A percentile compares a stretch with the other conserved stretches of the same genome.
These are phyloP conservation scores for Anthoptus insignis DNA, from an alignment of 2,888 invertebrate genomes.

Conservation along the genomic window DNA sequence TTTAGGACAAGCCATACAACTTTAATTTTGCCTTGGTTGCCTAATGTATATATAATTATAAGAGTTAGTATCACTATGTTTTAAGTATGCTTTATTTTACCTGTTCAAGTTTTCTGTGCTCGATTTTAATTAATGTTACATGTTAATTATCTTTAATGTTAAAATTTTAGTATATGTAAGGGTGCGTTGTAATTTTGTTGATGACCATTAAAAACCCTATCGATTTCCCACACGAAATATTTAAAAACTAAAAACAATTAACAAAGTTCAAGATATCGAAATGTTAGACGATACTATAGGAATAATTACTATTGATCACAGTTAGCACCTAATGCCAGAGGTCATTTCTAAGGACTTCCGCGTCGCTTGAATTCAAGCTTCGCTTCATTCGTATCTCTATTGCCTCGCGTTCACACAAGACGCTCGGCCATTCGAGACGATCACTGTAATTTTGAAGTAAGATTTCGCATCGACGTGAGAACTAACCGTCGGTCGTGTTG, in stretches of 20 bases:
- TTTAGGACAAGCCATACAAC: too few species aligned
- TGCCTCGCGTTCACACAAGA: constrained; percentile 45
- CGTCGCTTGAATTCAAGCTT: constrained; percentile 48
- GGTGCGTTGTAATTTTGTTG: too few species aligned
- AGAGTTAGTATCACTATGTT: too few species aligned
- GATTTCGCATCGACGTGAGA: constrained; percentile 57
- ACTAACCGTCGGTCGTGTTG: constrained; percentile 55
- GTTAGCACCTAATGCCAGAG: constrained; percentile 69
- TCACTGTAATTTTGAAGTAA: constrained; percentile 56
- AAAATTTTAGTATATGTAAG: too few species aligned
- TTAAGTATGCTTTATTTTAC: too few species aligned
- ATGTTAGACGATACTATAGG: constrained; percentile 18
- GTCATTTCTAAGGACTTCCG: constrained; percentile 66
- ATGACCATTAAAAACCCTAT: neutral
- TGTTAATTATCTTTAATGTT: too few species aligned
- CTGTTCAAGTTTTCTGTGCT: too few species aligned
- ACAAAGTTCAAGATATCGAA: constrained; percentile 9
- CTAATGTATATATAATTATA: too few species aligned
- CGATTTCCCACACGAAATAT: constrained; percentile 68
- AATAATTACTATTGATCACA: constrained; percentile 62
- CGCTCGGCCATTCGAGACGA: constrained; percentile 44
- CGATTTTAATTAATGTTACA: too few species aligned
- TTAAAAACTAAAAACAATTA: constrained; percentile 17
- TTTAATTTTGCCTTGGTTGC: too few species aligned
- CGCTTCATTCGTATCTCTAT: constrained; percentile 48